These are phyloP conservation scores for Apotomis betuletana DNA, from an alignment of 2,888 invertebrate genomes.

Conservation along the genomic window DNA sequence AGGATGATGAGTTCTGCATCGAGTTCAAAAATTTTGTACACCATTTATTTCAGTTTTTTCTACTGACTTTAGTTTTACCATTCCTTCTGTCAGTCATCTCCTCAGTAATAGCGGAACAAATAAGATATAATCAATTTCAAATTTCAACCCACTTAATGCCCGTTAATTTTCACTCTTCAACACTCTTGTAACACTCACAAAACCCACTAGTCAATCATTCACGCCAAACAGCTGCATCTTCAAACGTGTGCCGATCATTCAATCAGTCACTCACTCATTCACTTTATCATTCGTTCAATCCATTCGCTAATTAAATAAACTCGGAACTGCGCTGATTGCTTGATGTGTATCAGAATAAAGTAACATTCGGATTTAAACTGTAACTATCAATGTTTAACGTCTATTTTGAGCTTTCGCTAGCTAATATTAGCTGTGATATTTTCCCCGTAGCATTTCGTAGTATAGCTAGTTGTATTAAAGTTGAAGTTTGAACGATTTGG, in stretches of 20 bases:
- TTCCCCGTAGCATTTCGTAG: neutral
- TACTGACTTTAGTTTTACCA: neutral
- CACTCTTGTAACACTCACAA: constrained; percentile 12
- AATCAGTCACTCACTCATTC: constrained; percentile 32
- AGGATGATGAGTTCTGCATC: too few species aligned
- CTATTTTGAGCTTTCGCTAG: neutral
- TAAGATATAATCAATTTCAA: neutral
- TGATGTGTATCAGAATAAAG: constrained; percentile 10
- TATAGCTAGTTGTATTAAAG: neutral
- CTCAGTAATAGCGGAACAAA: neutral
- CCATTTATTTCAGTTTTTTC: too few species aligned
- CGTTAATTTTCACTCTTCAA: constrained; percentile 6
- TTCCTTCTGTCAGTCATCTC: neutral
- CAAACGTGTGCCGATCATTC: constrained; percentile 12
- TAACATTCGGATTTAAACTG: neutral
- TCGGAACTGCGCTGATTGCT: constrained; percentile 30
- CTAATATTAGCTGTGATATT: constrained; percentile 5
- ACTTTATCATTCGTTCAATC: constrained; percentile 36
- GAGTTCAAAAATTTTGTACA: too few species aligned
- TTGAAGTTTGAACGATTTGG: neutral
- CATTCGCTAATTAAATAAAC: constrained; percentile 40
- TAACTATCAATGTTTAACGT: neutral
- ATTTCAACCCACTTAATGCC: neutral
- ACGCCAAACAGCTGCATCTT: constrained; percentile 28
- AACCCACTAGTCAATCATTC: constrained; percentile 15